A percentile compares a stretch with the other conserved stretches of the same genome.
phyloP scores from a whole-genome alignment of 2,797 vertebrate species.

The Eutrigla gurnardus region DNA sequence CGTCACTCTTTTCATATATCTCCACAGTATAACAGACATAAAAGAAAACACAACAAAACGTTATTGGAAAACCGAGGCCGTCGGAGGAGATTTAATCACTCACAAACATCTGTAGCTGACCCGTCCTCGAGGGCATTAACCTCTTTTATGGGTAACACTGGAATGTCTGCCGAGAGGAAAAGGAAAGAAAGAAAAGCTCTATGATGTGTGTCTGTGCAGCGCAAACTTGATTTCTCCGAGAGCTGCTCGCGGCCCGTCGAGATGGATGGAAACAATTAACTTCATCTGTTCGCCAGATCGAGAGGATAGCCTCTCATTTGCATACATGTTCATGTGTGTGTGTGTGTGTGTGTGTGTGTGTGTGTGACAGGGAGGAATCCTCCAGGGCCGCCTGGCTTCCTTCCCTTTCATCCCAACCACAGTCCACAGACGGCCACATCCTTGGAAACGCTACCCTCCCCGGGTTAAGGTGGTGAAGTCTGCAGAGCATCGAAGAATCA shows the following conservation, averaged over 20 bases:
- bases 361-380: slow-evolving; percentile 35
- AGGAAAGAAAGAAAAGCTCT: not conserved
- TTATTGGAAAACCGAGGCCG: slow-evolving; percentile 12
- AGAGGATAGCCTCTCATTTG: slow-evolving; percentile 64
- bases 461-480: slow-evolving; percentile 24
- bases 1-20: not conserved
- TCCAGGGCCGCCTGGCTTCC: slow-evolving; percentile 55
- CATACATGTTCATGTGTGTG: slow-evolving; percentile 37
- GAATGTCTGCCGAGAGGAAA: slow-evolving; percentile 27
- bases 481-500: not conserved
- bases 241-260: slow-evolving; percentile 13
- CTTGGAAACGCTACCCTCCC: slow-evolving; percentile 11
- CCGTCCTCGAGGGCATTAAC: slow-evolving; percentile 31
- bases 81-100: slow-evolving; percentile 30
- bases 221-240: slow-evolving; percentile 34
- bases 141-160: slow-evolving; percentile 30
- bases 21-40: not conserved
- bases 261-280: slow-evolving; percentile 70
- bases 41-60: slow-evolving; percentile 8
- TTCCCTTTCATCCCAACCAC: slow-evolving; percentile 64
- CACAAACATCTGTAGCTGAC: slow-evolving; percentile 49
- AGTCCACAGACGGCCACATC: slow-evolving; percentile 54
- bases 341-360: slow-evolving; percentile 12
- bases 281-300: slow-evolving; percentile 69
- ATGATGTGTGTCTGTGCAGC: slow-evolving; percentile 27